phyloP scores from a whole-genome alignment of 2,888 invertebrate species.

The Neoascia interrupta region DNA sequence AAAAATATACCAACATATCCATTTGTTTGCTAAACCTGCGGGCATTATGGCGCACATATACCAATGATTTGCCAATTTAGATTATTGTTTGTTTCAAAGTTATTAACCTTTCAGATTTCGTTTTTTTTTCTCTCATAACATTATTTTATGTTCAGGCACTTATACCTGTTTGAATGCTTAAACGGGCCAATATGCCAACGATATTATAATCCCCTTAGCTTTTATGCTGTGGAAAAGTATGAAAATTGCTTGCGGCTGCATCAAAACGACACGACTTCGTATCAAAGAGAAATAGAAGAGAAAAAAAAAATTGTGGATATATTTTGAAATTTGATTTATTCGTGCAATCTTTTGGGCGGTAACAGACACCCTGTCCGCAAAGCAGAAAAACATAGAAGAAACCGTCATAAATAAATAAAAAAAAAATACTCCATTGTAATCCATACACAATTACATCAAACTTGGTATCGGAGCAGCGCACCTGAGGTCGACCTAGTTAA shows the following conservation, averaged over 20 bases:
- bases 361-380: conserved; percentile 54
- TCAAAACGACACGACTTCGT: no score
- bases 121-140: conserved; percentile 3
- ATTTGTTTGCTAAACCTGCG: conserved; percentile 15
- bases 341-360: conserved; percentile 54
- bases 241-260: conserved; percentile 57
- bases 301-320: conserved; percentile 12
- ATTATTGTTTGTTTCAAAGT: conserved; percentile 53
- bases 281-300: neutral
- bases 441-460: conserved; percentile 21
- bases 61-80: conserved; percentile 39
- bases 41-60: conserved; percentile 40
- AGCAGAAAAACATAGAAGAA: neutral
- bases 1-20: conserved; percentile 10
- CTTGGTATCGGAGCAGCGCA: conserved; percentile 18
- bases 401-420: conserved; percentile 43
- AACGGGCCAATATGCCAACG: conserved; percentile 37
- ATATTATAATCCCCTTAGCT: conserved; percentile 23
- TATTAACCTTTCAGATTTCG: conserved; percentile 56
- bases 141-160: conserved; percentile 19
- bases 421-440: conserved; percentile 49
- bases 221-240: no score
- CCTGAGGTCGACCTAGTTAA: conserved; percentile 63
- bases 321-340: conserved; percentile 62
- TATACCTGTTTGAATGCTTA: conserved; percentile 53